Conservation (phyloP, 1,140 invertebrate genomes). For the Cyclargus thomasi region DNA sequence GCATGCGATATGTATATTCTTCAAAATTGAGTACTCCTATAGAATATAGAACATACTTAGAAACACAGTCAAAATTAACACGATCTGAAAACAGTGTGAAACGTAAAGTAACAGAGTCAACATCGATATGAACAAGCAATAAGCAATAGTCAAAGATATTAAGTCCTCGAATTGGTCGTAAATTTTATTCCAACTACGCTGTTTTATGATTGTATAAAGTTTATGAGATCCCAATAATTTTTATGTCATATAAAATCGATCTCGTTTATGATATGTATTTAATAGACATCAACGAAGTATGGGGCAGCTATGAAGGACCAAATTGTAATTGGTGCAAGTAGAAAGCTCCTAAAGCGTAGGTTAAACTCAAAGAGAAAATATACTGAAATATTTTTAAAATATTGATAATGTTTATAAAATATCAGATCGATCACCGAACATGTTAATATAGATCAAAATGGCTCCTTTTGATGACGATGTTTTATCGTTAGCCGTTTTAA, state of each 20-base stretch:
- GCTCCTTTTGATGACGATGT: background rate
- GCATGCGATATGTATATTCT: slow-evolving; percentile 28
- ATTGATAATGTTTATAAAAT: too few relatives aligned
- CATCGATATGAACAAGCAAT: slow-evolving; percentile 4
- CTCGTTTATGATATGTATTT: slow-evolving; percentile 1
- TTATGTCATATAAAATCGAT: slow-evolving; percentile 5
- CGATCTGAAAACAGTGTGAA: background rate
- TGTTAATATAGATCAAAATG: background rate
- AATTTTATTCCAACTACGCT: slow-evolving; percentile 11
- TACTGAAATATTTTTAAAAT: too few relatives aligned
- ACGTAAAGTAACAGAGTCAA: background rate
- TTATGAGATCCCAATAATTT: slow-evolving; percentile 11
- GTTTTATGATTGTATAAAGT: slow-evolving; percentile 12
- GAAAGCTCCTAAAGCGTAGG: too few relatives aligned
- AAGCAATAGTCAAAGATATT: slow-evolving; percentile 15
- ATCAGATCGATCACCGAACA: background rate
- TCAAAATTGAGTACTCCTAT: background rate
- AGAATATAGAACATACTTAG: background rate
- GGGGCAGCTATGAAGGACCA: background rate
- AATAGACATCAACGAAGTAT: slow-evolving; percentile 9
- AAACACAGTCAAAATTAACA: background rate
- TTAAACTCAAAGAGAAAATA: too few relatives aligned
- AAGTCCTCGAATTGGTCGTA: slow-evolving; percentile 12
- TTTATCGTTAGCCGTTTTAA: slow-evolving; percentile 6
- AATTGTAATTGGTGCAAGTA: too few relatives aligned